Base-by-base conservation (phyloP, 2,113 vertebrate genomes). In the Micromys minutus region DNA sequence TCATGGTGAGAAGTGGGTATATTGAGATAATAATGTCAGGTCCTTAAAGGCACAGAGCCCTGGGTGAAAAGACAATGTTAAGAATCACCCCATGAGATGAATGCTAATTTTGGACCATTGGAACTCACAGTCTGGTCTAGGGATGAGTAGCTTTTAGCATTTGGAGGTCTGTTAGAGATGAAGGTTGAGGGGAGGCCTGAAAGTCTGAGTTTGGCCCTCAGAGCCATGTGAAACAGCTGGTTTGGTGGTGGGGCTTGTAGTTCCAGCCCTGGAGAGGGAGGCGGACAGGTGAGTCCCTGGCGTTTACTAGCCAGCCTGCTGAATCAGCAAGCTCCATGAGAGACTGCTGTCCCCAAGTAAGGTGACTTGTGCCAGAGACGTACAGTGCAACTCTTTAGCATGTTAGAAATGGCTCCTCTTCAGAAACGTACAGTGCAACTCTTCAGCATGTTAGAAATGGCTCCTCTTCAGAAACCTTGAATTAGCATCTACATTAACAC, bases 81-180 rank as follows among this genome's bases (percentile, higher is more conserved):
- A 47, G 10, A n/a, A 45, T 47, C 47, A 88, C 50, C 4, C 17
- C 36, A 63, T 36, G 19, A 50, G 61, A 57, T 12, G 19, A 69
- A 71, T 45, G 26, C 87, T 50, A 71, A 67, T 29, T 87, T 29
- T 87, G 65, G 80, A 61, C 61, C 2, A 34, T 92, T 65, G 16
- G 11, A 39, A 72, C 4, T 47, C 42, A 36, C 39, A 45, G 22
- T 81, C 86, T 90, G 59, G 31, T 47, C 36, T 36, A 0, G 2
- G 8, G 34, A 31, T 17, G n/a, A 36, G 29, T 5, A n/a, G 2
- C 22, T 3, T 0, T 3, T 5, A 1, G 31, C 34, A 1, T 72
- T n/a, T 59, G 57, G 21, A 59, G 45, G 12, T 24, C 90, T 22
- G 16, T 24, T 71, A 50, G 67, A 90, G 15, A 61, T 17, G 55